Conservation (phyloP, 2,797 vertebrate genomes). For the Sebastes oblongus region DNA sequence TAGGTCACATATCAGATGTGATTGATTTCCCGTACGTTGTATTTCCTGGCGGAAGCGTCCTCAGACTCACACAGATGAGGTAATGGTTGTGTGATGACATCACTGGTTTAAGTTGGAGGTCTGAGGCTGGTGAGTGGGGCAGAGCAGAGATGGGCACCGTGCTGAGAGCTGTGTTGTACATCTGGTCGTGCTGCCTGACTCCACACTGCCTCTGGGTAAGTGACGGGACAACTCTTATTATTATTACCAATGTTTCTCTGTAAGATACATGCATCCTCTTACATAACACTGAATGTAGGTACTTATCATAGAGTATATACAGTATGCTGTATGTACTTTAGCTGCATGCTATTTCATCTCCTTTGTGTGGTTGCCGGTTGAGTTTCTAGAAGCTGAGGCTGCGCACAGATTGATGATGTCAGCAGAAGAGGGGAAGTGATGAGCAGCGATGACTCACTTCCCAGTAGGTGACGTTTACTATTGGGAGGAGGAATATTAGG, state of each 20-base stretch:
- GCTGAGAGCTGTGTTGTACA: conserved; percentile 62
- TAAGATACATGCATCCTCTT: neutral
- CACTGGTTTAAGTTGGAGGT: conserved; percentile 34
- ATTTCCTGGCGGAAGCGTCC: neutral
- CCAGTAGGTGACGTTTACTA: conserved; percentile 12
- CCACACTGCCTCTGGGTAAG: conserved; percentile 67
- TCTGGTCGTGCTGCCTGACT: conserved; percentile 65
- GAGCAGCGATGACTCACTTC: conserved; percentile 60
- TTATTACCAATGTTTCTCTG: neutral
- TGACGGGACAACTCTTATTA: conserved; percentile 11
- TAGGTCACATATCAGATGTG: neutral
- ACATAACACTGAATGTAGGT: neutral
- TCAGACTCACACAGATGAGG: conserved; percentile 20
- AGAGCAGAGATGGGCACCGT: conserved; percentile 61
- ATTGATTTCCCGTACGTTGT: neutral
- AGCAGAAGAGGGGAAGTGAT: conserved; percentile 46
- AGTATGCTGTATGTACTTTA: neutral
- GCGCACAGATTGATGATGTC: conserved; percentile 48
- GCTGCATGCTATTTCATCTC: neutral
- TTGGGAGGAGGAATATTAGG: neutral
- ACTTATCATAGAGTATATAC: neutral
- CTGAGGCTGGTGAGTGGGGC: conserved; percentile 24
- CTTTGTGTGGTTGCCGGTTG: neutral
- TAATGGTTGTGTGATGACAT: conserved; percentile 52
- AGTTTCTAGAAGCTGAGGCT: neutral